phyloP scores from a whole-genome alignment of 2,888 invertebrate genomes.

The Hetaerina titia region DNA sequence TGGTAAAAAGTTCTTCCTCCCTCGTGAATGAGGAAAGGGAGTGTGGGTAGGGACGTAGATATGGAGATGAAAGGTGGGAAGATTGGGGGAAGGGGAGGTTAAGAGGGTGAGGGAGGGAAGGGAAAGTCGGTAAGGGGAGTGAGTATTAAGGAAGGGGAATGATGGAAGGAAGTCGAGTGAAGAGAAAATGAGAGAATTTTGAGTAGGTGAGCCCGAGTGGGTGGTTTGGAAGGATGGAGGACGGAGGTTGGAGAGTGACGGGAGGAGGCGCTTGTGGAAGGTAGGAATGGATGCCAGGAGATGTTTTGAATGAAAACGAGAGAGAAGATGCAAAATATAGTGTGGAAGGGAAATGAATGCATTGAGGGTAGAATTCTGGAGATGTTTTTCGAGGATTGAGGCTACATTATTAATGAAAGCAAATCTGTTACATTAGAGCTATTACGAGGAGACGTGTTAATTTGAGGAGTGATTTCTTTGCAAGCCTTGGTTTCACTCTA shows the following conservation, averaged over 20 bases:
- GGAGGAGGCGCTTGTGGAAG: not conserved
- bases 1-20: not conserved
- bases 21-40: not conserved
- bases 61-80: conserved; percentile 17
- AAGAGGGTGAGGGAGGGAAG: not conserved
- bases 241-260: not conserved
- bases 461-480: not conserved
- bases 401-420: not conserved
- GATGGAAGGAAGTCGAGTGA: conserved; percentile 46
- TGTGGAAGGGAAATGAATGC: conserved; percentile 28
- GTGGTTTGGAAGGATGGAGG: not conserved
- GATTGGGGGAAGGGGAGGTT: not conserved
- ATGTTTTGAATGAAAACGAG: conserved; percentile 65
- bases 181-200: conserved; percentile 63
- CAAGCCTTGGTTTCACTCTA: not conserved
- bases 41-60: not conserved
- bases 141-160: conserved; percentile 31
- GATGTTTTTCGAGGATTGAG: not conserved
- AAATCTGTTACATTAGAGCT: not conserved
- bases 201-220: conserved; percentile 43
- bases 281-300: conserved; percentile 26
- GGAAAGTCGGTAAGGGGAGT: not conserved
- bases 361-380: not conserved
- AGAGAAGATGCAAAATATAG: conserved; percentile 46
- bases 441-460: not conserved